A percentile compares a stretch with the other conserved stretches of the same genome.
These are phyloP conservation scores for Camptogramma bilineatum DNA, from an alignment of 2,888 invertebrate species.

Conservation along the genomic window DNA sequence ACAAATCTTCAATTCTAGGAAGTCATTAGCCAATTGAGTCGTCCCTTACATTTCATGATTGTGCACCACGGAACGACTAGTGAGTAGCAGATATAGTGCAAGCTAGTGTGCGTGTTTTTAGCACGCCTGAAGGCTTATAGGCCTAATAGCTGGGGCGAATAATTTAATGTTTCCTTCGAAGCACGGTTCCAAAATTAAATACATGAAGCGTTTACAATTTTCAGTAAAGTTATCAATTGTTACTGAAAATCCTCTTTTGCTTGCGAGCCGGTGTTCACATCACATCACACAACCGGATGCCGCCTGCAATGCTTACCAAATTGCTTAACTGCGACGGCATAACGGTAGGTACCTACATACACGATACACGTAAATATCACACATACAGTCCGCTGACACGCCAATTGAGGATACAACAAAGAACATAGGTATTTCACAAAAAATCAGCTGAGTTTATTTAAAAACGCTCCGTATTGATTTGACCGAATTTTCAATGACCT, in stretches of 20 bases:
- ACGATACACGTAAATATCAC: constrained; percentile 11
- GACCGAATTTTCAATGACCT: constrained; percentile 44
- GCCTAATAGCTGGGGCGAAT: too few relatives aligned
- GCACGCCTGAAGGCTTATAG: too few relatives aligned
- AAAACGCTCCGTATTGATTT: constrained; percentile 37
- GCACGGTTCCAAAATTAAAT: too few relatives aligned
- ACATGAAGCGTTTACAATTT: background rate
- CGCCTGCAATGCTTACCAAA: constrained; percentile 29
- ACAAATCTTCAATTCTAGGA: constrained; percentile 17
- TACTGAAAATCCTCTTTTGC: background rate
- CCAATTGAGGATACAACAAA: constrained; percentile 31
- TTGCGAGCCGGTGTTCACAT: constrained; percentile 6
- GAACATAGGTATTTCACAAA: constrained; percentile 29
- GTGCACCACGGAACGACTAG: background rate
- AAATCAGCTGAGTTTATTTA: constrained; percentile 21
- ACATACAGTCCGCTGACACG: constrained; percentile 27
- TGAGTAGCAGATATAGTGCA: background rate
- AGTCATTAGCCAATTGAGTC: constrained; percentile 16
- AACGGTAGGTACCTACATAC: constrained; percentile 40
- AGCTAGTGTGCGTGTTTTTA: too few relatives aligned
- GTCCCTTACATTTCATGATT: background rate
- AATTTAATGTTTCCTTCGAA: too few relatives aligned
- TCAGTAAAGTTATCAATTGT: background rate
- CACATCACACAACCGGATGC: constrained; percentile 30
- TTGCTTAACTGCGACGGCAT: constrained; percentile 22